Evolutionary conservation across 2,113 vertebrate genomes (phyloP), one percentile per base, ranked within the genome.

Genomic region (Helogale parvula): DNA sequence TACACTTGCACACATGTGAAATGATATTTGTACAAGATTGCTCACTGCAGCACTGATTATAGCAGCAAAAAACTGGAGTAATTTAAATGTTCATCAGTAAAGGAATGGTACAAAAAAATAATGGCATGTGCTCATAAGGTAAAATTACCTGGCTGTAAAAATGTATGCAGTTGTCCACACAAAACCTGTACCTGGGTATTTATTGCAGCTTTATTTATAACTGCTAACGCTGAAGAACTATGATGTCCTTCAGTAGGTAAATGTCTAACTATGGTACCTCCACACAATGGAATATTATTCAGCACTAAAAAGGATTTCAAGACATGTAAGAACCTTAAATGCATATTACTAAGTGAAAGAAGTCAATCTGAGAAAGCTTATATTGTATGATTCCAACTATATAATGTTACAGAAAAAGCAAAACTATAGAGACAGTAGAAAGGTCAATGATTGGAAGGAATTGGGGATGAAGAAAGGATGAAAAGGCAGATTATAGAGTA

Each of bases 1-100:
- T 96, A 35, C 9, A 60, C 81, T 88, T 95, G 52, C n/a, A 91
- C 63, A 88, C 35, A 29, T 71, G 19, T 77, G 50, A 96, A 52
- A 71, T 50, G n/a, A 38, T 83, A 27, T 57, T 16, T 68, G 16
- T 87, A 23, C 3, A 60, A 94, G 7, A 16, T 85, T 92, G 66
- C 50, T 57, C 17, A 68, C 13, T 25, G 25, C 21, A 94, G 63
- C 15, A 52, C 31, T 65, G 14, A 79, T 57, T 52, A 3, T 45
- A 89, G 79, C 80, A 71, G 27, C 72, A 92, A 86, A 95, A 86
- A 13, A 31, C 77, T 76, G 16, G 33, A 35, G 50, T 52, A 69
- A 57, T 57, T 17, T 66, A 72, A 92, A 60, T 57, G 19, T 82
- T 65, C 71, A 88, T 50, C 60, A 68, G 7, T 83, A 27, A 33